Evolutionary conservation across 2,888 invertebrate genomes (phyloP), one percentile per base, ranked within the genome.

Genomic region (Seira ritae): DNA sequence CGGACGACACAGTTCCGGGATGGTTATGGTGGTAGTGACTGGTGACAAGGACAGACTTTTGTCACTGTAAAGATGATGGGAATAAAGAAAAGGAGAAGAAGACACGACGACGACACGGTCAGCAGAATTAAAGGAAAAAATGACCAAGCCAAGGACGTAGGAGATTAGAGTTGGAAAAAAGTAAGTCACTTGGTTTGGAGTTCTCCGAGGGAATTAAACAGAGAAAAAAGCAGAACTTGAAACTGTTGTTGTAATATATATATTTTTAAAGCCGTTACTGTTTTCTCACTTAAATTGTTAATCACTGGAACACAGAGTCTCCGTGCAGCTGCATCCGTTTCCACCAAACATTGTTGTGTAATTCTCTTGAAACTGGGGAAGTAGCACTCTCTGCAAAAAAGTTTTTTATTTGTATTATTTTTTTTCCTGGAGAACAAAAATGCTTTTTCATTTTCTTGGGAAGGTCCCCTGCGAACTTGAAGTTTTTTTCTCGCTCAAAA

Each of bases 11-110:
- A 67, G 67, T 75, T 74, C 31, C 66, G 22, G n/a, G n/a, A n/a
- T n/a, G n/a, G n/a, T n/a, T n/a, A n/a, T n/a, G n/a, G n/a, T n/a
- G n/a, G n/a, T n/a, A n/a, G n/a, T n/a, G n/a, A n/a, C n/a, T n/a
- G n/a, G 65, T 75, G 75, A 75, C 75, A 75, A 67, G 75, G 75
- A 75, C 50, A 67, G 67, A 75, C 66, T 67, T 75, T 67, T 73
- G n/a, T n/a, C 42, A 37, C 37, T 69, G 15, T 62, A 6, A 20
- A 22, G 42, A 42, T 42, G 42, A 42, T 42, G 12, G 12, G 42
- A 42, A 42, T n/a, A n/a, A n/a, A n/a, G n/a, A n/a, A n/a, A n/a
- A n/a, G n/a, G 42, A 42, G 6, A 42, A 42, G 42, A 42, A 12
- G n/a, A n/a, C n/a, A n/a, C n/a, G n/a, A n/a, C n/a, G n/a, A n/a